Percentiles rank a stretch among this genome's conserved stretches.
Evolutionary conservation across 2,797 vertebrate species (phyloP).

Genomic region (Masticophis lateralis): DNA sequence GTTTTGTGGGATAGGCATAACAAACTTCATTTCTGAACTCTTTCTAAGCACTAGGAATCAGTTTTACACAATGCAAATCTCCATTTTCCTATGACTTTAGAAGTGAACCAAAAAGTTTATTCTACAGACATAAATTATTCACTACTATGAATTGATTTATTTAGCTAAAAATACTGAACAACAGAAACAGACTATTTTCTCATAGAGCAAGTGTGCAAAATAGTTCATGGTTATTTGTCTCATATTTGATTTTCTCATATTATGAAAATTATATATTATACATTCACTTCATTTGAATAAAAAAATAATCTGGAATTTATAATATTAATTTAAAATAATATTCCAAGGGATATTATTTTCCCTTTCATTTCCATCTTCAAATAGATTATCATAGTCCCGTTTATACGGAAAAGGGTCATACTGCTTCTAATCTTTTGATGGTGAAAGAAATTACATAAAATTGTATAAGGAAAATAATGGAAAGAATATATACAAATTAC

Average conservation of each 20-base stretch:
- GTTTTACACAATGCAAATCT: background rate
- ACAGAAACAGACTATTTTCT: background rate
- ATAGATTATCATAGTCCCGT: background rate
- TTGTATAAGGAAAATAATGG: background rate
- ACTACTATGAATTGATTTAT: background rate
- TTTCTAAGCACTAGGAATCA: background rate
- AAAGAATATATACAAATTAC: background rate
- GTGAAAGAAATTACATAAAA: background rate
- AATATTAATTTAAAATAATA: too few species aligned
- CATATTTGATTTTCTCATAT: background rate
- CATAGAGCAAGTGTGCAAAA: background rate
- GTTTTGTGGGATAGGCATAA: background rate
- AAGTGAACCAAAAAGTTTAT: background rate
- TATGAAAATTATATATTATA: background rate
- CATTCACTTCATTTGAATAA: background rate
- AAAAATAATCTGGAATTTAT: background rate
- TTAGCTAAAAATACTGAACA: background rate
- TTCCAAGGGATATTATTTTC: background rate
- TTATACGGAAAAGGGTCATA: background rate
- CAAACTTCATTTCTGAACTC: background rate
- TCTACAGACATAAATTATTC: background rate
- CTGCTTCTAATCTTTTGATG: background rate
- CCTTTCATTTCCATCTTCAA: background rate
- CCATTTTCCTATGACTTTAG: background rate
- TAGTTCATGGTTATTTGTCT: background rate